Base-by-base conservation (phyloP, 2,113 vertebrate genomes). In the Galbula dea region DNA sequence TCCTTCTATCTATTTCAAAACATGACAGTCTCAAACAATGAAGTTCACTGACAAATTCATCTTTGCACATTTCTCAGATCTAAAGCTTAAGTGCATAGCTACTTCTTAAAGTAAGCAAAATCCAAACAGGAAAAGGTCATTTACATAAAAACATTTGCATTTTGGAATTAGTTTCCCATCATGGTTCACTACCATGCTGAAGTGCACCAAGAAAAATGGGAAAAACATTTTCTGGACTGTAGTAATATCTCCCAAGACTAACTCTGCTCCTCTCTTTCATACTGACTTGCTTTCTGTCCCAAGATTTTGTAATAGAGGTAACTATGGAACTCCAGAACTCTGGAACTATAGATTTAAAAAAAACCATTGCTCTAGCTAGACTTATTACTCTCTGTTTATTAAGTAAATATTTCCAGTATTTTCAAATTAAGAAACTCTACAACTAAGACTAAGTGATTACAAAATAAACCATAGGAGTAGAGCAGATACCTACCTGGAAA, bases 391-490 rank as follows among this genome's bases (percentile, higher is more conserved):
- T 76, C 54, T 85, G 71, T 17, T 85, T 85, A 85, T 82, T 88
- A 81, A 86, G 69, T 67, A 93, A 94, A 71, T 86, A 92, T 86
- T 92, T 83, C 55, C 39, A 74, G 26, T 73, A 91, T 66, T 85
- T 83, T 52, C 77, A 88, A 90, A 81, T 78, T 63, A 88, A 88
- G 76, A 81, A 94, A 74, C 52, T 83, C 57, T 68, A 46, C 15
- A 36, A 52, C 52, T 57, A 43, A 88, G 22, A 81, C 23, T 72
- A 83, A 43, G 5, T 18, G 29, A 66, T 85, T 27, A 54, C 7
- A 89, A 54, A 22, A 23, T 21, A 41, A 79, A 12, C 23, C 54
- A 16, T 59, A 91, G 29, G 7, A 88, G 23, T 8, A 73, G 29
- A 69, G 37, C 19, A 68, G 43, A 11, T 22, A 62, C 13, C 21